Conservation (phyloP, 92 coral and sea anemone species). For the Porites divaricata region DNA sequence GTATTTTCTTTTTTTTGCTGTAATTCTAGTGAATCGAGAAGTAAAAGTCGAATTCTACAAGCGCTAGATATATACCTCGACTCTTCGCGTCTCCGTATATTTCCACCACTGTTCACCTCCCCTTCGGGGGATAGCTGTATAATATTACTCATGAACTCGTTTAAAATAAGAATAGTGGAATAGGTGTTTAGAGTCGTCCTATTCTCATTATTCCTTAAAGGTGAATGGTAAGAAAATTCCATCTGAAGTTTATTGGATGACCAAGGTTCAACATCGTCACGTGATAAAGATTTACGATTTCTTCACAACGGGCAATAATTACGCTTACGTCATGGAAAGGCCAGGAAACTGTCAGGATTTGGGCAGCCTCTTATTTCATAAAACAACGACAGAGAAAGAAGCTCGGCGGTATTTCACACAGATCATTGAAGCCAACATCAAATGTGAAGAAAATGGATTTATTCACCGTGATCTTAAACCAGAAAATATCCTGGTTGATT, state of each 20-base stretch:
- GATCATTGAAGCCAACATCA: neutral
- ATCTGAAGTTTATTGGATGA: neutral
- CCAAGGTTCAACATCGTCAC: constrained; percentile 8
- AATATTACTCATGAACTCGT: too few relatives aligned
- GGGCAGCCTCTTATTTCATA: neutral
- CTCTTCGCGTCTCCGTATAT: too few relatives aligned
- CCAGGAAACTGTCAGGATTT: constrained; percentile 2
- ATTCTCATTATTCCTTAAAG: neutral
- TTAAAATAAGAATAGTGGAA: too few relatives aligned
- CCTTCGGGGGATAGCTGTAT: too few relatives aligned
- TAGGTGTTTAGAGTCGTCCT: neutral
- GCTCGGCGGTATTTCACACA: neutral
- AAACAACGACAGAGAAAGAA: neutral
- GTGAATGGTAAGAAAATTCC: neutral
- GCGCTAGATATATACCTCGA: too few relatives aligned
- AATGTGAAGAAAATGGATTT: constrained; percentile 19
- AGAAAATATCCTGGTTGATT: constrained; percentile 38
- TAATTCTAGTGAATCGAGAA: too few relatives aligned
- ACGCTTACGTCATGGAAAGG: constrained; percentile 14
- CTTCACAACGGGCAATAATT: neutral
- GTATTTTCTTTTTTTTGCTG: too few relatives aligned
- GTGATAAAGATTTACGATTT: neutral
- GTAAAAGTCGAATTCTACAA: too few relatives aligned
- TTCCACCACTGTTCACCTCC: too few relatives aligned
- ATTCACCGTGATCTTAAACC: constrained; percentile 76